Evolutionary conservation across 2,113 vertebrate species (phyloP), one percentile per base, ranked within the genome.

Genomic region (Myocastor coypus): DNA sequence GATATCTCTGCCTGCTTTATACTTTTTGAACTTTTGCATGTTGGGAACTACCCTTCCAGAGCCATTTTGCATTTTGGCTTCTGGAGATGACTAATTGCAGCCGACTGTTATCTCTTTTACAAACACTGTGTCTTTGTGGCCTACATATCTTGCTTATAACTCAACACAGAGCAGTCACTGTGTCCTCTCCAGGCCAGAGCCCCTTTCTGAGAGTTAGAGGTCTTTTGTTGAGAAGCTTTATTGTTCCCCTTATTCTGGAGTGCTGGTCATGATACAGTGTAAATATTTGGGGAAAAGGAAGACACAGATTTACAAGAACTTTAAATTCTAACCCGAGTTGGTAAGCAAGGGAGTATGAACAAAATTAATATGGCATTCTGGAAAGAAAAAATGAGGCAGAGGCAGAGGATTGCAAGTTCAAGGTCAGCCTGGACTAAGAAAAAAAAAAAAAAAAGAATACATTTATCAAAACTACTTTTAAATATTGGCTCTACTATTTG

Each of bases 161-260:
- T 22, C 75, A 26, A 61, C 87, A 96, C 90, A 96, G 96, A 94
- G 89, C 4, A 0, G 81, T 40, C 71, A 59, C 97, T 97, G 93
- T 96, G 94, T 57, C 84, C 94, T 89, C 80, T 94, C 52, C 40
- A 42, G 92, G 68, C 94, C 37, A 2, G 57, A 84, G 64, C n/a
- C 68, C 66, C 83, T 77, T 59, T 78, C 81, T 61, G 37, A 37
- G 28, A 75, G 63, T 75, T 84, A 88, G 80, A 89, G 73, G 80
- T 83, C 92, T 97, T 97, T 97, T 97, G 95, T 97, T 97, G 52
- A 83, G 69, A 94, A 92, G 59, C 80, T 24, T 89, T 86, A 71
- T 77, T 87, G 40, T 94, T 57, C n/a, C 57, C 85, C 66, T 78
- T 10, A 0, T 84, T 92, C 84, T 93, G 82, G 42, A 89, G 61